Conservation (phyloP, 1,140 invertebrate species). For the Drosophila repletoides region DNA sequence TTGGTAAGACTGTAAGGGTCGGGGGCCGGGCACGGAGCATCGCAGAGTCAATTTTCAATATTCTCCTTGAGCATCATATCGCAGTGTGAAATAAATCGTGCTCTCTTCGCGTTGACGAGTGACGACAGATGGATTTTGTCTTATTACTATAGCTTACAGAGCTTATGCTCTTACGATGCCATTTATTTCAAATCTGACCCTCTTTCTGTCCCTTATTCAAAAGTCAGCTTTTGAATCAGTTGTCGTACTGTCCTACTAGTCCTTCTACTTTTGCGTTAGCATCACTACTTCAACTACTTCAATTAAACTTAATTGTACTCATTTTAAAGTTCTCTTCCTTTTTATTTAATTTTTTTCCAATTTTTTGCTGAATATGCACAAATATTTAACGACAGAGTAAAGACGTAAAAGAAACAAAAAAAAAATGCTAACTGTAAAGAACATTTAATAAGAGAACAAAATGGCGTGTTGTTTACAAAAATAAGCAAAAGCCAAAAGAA, state of each 20-base stretch:
- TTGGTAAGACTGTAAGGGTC: too few species aligned
- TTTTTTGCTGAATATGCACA: conserved; percentile 60
- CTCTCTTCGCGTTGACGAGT: too few species aligned
- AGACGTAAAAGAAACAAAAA: background rate
- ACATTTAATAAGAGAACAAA: conserved; percentile 61
- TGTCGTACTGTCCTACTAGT: background rate
- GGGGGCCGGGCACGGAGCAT: too few species aligned
- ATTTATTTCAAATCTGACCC: too few species aligned
- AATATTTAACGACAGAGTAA: conserved; percentile 40
- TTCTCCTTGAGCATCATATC: too few species aligned
- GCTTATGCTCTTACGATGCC: too few species aligned
- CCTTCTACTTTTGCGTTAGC: background rate
- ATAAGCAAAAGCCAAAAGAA: too few species aligned
- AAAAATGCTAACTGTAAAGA: conserved; percentile 6
- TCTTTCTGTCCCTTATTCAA: too few species aligned
- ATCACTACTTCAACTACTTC: conserved; percentile 71
- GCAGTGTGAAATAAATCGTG: too few species aligned
- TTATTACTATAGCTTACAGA: too few species aligned
- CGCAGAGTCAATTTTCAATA: too few species aligned
- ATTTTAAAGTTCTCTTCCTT: conserved; percentile 52
- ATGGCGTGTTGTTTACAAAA: conserved; percentile 67
- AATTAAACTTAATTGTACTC: conserved; percentile 78
- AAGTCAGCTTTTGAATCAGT: conserved; percentile 2
- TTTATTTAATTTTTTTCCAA: conserved; percentile 2
- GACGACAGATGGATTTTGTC: too few species aligned